Conservation (phyloP, 1,140 invertebrate genomes). For the Drosophila ambigua region DNA sequence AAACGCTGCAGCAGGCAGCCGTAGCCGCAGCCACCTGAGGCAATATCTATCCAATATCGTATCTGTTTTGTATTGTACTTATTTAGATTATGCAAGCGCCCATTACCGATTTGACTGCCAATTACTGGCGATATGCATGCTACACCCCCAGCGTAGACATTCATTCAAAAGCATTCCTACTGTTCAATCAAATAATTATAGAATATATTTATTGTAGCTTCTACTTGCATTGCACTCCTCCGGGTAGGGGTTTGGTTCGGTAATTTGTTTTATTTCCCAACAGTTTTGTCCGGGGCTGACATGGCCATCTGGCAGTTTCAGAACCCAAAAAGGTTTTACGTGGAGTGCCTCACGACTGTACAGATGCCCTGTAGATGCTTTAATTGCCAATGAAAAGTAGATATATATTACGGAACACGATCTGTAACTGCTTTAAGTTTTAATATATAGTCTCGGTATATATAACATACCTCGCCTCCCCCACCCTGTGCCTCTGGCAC, state of each 20-base stretch:
- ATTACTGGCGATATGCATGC: conserved; percentile 49
- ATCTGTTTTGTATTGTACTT: conserved; percentile 11
- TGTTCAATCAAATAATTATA: conserved; percentile 43
- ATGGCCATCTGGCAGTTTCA: conserved; percentile 33
- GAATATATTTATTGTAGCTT: conserved; percentile 10
- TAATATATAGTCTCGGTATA: too few species aligned
- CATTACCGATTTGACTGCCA: conserved; percentile 43
- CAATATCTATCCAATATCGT: conserved; percentile 31
- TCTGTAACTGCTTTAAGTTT: too few species aligned
- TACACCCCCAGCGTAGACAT: conserved; percentile 5
- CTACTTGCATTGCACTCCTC: too few species aligned
- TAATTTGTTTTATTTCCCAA: conserved; percentile 35
- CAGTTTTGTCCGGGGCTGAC: conserved; percentile 18
- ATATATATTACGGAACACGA: too few species aligned
- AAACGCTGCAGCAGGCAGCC: conserved; percentile 24
- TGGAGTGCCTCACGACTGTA: background rate
- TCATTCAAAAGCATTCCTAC: conserved; percentile 22
- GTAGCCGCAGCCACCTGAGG: conserved; percentile 37
- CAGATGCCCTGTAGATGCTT: background rate
- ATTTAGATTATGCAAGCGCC: conserved; percentile 36
- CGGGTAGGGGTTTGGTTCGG: background rate
- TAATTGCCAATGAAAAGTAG: too few species aligned
- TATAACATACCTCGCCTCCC: too few species aligned
- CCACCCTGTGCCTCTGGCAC: background rate
- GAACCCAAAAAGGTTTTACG: background rate